A percentile compares a stretch with the other conserved stretches of the same genome.
phyloP scores from a whole-genome alignment of 2,113 vertebrate genomes.

The Psettodes erumei region DNA sequence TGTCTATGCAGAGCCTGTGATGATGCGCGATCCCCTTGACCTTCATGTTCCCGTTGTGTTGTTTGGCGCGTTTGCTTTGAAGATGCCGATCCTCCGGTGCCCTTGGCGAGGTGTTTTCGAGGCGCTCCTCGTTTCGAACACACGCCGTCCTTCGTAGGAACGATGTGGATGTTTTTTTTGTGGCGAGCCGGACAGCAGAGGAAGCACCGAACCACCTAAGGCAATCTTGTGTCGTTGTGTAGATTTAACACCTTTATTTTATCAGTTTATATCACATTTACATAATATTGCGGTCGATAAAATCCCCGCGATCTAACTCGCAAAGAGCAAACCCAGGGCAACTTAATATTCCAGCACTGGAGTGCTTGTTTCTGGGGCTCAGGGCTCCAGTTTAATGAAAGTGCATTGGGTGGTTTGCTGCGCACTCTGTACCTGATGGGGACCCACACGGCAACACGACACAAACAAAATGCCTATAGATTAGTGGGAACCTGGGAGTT shows the following conservation, averaged over 20 bases:
- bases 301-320: neutral
- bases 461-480: constrained; percentile 1
- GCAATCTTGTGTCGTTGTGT: neutral
- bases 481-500: neutral
- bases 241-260: neutral
- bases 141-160: neutral
- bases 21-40: constrained; percentile 72
- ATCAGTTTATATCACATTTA: neutral
- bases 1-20: constrained; percentile 72
- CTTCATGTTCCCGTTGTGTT: constrained; percentile 75
- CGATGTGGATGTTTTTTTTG: constrained; percentile 6
- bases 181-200: neutral
- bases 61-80: constrained; percentile 74
- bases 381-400: neutral
- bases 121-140: constrained; percentile 24
- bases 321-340: neutral
- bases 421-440: neutral
- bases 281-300: neutral
- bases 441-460: neutral
- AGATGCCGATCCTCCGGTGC: constrained; percentile 43
- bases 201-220: too few species aligned
- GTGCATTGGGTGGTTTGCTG: neutral
- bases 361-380: neutral
- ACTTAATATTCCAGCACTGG: neutral
- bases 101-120: constrained; percentile 15